Percentiles rank a stretch among this genome's conserved stretches.
phyloP scores from a whole-genome alignment of 2,888 invertebrate species.

The Torymus tubicola region DNA sequence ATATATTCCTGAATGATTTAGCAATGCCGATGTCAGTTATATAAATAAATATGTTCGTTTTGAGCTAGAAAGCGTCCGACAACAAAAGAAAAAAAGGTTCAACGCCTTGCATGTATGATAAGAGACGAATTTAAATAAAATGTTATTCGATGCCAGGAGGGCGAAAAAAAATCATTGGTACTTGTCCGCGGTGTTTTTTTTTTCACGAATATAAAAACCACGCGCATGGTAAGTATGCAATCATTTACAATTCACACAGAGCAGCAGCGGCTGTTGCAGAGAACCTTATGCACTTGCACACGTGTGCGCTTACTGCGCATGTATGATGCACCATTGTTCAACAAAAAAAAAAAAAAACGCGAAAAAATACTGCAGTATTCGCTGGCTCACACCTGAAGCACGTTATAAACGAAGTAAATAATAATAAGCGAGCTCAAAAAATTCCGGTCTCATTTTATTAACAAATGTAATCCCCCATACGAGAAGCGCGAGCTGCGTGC shows the following conservation, averaged over 20 bases:
- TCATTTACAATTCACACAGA: constrained; percentile 33
- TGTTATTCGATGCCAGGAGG: constrained; percentile 4
- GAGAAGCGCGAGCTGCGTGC: not conserved
- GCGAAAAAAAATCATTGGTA: constrained; percentile 24
- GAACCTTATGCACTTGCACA: not conserved
- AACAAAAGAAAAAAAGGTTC: not conserved
- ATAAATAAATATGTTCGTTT: no score
- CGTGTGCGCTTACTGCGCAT: no score
- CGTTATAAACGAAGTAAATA: no score
- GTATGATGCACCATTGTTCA: no score
- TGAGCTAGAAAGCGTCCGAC: no score
- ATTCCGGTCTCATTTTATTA: constrained; percentile 39
- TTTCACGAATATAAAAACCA: constrained; percentile 24
- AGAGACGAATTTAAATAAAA: constrained; percentile 30
- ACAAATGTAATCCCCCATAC: constrained; percentile 46
- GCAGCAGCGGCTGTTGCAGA: not conserved
- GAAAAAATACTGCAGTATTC: no score
- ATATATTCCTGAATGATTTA: no score
- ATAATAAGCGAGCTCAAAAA: no score
- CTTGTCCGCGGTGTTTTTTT: not conserved
- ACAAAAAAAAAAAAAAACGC: no score
- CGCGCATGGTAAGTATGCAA: constrained; percentile 8
- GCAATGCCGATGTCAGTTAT: no score
- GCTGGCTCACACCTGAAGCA: no score
- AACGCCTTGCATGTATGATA: not conserved